Evolutionary conservation across 2,797 vertebrate genomes (phyloP).

Genomic region (Macrochelys suwanniensis): DNA sequence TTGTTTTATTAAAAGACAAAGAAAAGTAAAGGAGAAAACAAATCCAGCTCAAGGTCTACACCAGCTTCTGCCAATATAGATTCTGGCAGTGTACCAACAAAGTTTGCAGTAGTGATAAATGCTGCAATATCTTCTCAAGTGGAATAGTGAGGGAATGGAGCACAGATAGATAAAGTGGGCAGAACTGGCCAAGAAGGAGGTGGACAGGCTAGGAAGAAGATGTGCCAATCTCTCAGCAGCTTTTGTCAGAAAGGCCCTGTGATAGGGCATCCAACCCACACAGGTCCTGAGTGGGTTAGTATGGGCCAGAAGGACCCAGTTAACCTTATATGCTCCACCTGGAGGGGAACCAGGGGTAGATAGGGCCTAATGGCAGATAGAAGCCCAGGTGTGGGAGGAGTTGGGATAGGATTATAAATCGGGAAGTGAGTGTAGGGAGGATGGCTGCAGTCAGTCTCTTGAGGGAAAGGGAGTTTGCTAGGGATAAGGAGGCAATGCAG

Average conservation of each 20-base stretch:
- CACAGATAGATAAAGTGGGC: not conserved
- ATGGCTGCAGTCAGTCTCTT: not conserved
- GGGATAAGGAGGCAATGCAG: not conserved
- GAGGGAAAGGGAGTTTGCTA: not conserved
- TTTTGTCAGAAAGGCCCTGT: constrained; percentile 39
- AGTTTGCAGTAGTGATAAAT: not conserved
- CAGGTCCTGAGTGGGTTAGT: not conserved
- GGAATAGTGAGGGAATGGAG: not conserved
- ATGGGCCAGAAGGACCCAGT: not conserved
- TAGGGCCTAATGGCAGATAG: not conserved
- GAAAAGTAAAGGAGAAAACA: not conserved
- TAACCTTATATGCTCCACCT: not conserved
- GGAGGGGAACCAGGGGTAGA: not conserved
- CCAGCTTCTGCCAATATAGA: not conserved
- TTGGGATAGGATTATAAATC: not conserved
- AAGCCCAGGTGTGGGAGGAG: not conserved
- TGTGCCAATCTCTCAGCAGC: constrained; percentile 14
- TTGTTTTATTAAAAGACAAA: constrained; percentile 14
- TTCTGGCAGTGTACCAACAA: not conserved
- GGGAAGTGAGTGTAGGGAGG: not conserved
- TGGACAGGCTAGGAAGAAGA: constrained; percentile 35
- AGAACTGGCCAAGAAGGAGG: constrained; percentile 4
- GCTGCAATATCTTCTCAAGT: not conserved
- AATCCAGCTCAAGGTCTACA: not conserved
- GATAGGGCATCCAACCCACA: not conserved